Evolutionary conservation across 1,140 invertebrate species (phyloP), one percentile per base, ranked within the genome.

Genomic region (Drosophila sp.): DNA sequence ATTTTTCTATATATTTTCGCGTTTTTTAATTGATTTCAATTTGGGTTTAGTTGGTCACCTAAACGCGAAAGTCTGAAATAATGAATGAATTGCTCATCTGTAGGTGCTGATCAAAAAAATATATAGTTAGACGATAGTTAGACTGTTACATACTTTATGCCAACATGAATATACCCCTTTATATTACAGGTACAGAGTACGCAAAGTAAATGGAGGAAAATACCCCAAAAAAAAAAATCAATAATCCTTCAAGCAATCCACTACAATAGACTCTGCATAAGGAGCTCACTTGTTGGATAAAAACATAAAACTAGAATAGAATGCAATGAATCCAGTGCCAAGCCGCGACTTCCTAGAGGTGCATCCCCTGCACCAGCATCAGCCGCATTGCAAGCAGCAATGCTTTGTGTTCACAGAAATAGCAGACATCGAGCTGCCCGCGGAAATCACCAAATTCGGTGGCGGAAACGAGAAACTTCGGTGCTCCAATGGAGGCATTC

Each of bases 391-490:
- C 72, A 92, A 92, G 76, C 91, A 92, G 69, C 91, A 92, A 74
- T 92, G 91, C 55, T 92, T 92, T 69, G 91, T 92, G 44, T 92
- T 92, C 70, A 92, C 91, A 8, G 91, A 92, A 63, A 92, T 92
- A 8, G 83, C 91, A 23, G 91, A 92, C 44, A 92, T 92, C 17
- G 91, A 92, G 61, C 73, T 92, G 47, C 91, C 91, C 38, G 90
- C 91, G 2, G 91, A 92, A 63, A 91, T 92, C 65, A 91, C 90
- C 1, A 92, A 92, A 40, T 91, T 92, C 10, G 82, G 83, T 5
- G 85, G 84, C 1, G 82, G 80, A 32, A 87, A 68, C 56, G 91
- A 92, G 25, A 92, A 92, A 55, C 40, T 91, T 8, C 76, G 82
- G 10, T 72, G 87, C 58, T 84, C 86, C 61, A 92, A 90, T 66